phyloP scores from a whole-genome alignment of 2,888 invertebrate genomes.

The Priocnemis perturbator region DNA sequence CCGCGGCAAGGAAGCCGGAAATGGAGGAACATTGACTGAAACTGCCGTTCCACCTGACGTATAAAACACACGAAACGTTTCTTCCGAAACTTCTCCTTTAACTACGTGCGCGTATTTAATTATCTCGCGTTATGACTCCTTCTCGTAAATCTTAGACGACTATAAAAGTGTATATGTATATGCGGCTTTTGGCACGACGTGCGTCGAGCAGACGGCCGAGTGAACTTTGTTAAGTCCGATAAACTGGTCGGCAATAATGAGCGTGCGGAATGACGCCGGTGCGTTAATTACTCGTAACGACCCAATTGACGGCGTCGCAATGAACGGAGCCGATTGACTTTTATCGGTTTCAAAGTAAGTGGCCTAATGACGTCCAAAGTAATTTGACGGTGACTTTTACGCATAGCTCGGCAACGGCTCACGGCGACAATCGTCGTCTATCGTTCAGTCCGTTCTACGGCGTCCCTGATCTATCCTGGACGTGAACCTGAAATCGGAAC shows the following conservation, averaged over 20 bases:
- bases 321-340: conserved; percentile 32
- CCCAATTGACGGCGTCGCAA: conserved; percentile 29
- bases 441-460: neutral
- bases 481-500: too few relatives aligned
- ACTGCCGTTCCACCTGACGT: too few relatives aligned
- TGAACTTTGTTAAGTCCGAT: conserved; percentile 17
- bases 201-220: conserved; percentile 1
- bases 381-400: conserved; percentile 29
- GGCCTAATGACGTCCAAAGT: conserved; percentile 18
- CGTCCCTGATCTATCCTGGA: neutral
- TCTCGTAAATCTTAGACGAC: too few relatives aligned
- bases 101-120: too few relatives aligned
- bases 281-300: conserved; percentile 43
- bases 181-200: too few relatives aligned
- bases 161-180: too few relatives aligned
- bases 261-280: conserved; percentile 7
- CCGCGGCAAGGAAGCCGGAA: too few relatives aligned
- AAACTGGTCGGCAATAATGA: conserved; percentile 21
- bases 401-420: conserved; percentile 25
- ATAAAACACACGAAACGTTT: too few relatives aligned
- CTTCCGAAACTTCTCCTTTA: too few relatives aligned
- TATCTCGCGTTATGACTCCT: too few relatives aligned
- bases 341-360: conserved; percentile 45
- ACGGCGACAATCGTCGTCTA: conserved; percentile 17
- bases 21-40: too few relatives aligned